A percentile compares a stretch with the other conserved stretches of the same genome.
Conservation (phyloP, 2,888 invertebrate species). For the Tholera decimalis region DNA sequence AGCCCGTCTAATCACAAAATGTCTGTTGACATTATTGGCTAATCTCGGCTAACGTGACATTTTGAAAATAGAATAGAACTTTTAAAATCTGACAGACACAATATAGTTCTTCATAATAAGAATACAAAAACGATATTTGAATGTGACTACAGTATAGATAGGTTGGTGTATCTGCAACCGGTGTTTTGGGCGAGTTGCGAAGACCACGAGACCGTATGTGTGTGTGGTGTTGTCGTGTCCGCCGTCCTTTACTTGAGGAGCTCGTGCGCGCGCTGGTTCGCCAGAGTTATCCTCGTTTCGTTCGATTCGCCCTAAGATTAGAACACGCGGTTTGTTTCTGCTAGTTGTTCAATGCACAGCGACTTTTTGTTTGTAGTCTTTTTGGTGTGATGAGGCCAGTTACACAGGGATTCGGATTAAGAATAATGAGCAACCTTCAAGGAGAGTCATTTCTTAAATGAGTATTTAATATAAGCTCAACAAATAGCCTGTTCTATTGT, state of each 20-base stretch:
- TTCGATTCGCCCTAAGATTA: slow-evolving; percentile 95
- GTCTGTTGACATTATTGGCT: background rate
- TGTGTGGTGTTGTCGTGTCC: slow-evolving; percentile 73
- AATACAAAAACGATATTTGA: slow-evolving; percentile 30
- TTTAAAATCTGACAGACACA: slow-evolving; percentile 7
- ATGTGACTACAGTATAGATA: slow-evolving; percentile 22
- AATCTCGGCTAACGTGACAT: background rate
- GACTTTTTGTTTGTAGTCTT: slow-evolving; percentile 67
- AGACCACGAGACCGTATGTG: slow-evolving; percentile 85
- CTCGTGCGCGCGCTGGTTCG: slow-evolving; percentile 99
- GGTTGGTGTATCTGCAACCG: slow-evolving; percentile 68
- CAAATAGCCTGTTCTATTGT: background rate
- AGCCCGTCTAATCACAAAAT: background rate
- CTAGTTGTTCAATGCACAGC: slow-evolving; percentile 77
- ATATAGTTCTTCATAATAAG: slow-evolving; percentile 3
- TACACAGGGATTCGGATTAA: slow-evolving; percentile 37
- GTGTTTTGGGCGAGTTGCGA: slow-evolving; percentile 46
- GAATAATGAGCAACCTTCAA: slow-evolving; percentile 33
- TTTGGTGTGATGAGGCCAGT: slow-evolving; percentile 37
- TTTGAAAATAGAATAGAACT: slow-evolving; percentile 5
- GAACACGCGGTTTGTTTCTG: slow-evolving; percentile 83
- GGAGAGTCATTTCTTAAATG: background rate
- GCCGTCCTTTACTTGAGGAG: slow-evolving; percentile 95
- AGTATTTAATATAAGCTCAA: background rate
- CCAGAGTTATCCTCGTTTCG: slow-evolving; percentile 98